Conservation (phyloP, 2,888 invertebrate genomes). For the Seira sanloemensis region DNA sequence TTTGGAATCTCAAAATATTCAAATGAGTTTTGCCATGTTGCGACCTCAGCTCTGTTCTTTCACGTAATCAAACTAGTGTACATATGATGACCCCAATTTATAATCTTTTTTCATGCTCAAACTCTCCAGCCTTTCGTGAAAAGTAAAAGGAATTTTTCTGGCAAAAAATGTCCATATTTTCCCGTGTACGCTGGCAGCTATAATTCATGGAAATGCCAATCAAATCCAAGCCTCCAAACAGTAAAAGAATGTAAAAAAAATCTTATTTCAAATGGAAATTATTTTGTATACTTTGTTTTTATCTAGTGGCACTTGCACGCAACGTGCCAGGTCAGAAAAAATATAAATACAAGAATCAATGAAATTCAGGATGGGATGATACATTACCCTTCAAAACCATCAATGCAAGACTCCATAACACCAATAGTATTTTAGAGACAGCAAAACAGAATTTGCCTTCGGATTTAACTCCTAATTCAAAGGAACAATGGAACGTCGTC, state of each 20-base stretch:
- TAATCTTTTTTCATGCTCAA: slow-evolving; percentile 22
- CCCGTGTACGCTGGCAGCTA: slow-evolving; percentile 42
- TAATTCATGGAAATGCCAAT: slow-evolving; percentile 58
- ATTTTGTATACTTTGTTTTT: slow-evolving; percentile 30
- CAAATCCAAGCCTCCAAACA: slow-evolving; percentile 35
- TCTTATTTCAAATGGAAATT: slow-evolving; percentile 16
- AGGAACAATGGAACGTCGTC: background rate
- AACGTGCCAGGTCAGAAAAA: slow-evolving; percentile 37
- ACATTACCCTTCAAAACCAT: background rate
- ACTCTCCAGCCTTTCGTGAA: background rate
- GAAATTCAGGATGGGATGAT: background rate
- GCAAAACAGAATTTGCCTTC: background rate
- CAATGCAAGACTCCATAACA: background rate
- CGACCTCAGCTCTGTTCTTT: background rate
- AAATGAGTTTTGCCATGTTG: background rate
- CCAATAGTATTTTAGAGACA: background rate
- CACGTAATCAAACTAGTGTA: background rate
- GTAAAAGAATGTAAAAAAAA: background rate
- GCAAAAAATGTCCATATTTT: background rate
- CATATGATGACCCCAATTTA: background rate
- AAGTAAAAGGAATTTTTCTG: slow-evolving; percentile 19
- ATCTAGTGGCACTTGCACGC: slow-evolving; percentile 50
- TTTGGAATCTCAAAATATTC: slow-evolving; percentile 1
- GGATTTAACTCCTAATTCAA: background rate
- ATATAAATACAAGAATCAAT: background rate